Percentiles rank a stretch among this genome's conserved stretches.
These are phyloP conservation scores for Laticauda laticaudata DNA, from an alignment of 2,113 vertebrate genomes.

Conservation along the genomic window DNA sequence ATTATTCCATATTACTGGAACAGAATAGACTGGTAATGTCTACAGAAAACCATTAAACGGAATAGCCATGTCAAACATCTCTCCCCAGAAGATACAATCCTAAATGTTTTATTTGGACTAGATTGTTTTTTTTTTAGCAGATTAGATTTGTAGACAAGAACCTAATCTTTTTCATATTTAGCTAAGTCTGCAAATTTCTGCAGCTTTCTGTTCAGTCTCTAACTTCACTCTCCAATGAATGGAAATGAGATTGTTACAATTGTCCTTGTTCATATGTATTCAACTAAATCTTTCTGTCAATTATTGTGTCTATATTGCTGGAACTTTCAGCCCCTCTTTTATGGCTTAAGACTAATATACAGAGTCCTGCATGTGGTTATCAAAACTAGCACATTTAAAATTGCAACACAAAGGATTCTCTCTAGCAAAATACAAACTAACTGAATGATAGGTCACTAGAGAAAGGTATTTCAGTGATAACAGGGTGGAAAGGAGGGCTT, in stretches of 20 bases:
- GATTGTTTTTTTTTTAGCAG: not conserved
- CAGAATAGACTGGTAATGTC: not conserved
- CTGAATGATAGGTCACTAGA: not conserved
- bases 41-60: not conserved
- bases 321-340: not conserved
- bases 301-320: not conserved
- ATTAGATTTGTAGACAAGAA: not conserved
- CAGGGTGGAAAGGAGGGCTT: not conserved
- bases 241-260: slow-evolving; percentile 19
- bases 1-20: not conserved
- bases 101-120: not conserved
- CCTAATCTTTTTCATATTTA: not conserved
- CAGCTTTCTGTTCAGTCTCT: not conserved
- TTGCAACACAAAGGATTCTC: not conserved
- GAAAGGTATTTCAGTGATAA: not conserved
- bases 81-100: not conserved
- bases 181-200: not conserved
- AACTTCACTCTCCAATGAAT: not conserved
- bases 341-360: slow-evolving; percentile 34
- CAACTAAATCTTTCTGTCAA: not conserved
- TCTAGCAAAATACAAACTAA: not conserved
- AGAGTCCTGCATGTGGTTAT: slow-evolving; percentile 28
- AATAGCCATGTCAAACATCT: not conserved
- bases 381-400: not conserved
- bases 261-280: slow-evolving; percentile 22